Evolutionary conservation across 2,888 invertebrate genomes (phyloP), one percentile per base, ranked within the genome.

Genomic region (Hypena proboscidalis): DNA sequence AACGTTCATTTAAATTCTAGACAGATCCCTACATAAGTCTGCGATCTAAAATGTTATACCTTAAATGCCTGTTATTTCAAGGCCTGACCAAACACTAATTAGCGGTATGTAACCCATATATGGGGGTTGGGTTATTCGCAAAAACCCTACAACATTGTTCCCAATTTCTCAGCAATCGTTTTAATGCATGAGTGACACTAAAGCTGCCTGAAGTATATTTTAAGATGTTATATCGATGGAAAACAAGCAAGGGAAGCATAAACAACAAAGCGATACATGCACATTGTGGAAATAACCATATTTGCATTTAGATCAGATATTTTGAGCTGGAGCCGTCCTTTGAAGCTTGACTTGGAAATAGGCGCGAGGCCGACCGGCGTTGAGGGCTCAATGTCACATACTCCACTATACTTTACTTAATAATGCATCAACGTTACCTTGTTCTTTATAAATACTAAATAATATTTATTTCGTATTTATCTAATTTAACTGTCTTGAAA

Each of bases 251-350:
- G n/a, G n/a, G 47, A 15, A 15, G 47, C 22, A 43, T 55, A 48
- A 53, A 52, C 19, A 51, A 56, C 27, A 44, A 49, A 57, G 45
- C 51, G 51, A 48, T 46, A 38, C 44, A 67, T 67, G 65, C 59
- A 65, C 58, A 65, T 66, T 64, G 58, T 71, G 58, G 50, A 75
- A 77, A 75, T 74, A 74, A 74, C 67, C 63, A 52, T 60, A 74
- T 81, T 80, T 82, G 72, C 72, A 80, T 83, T 77, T 81, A 78
- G 72, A 81, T 74, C 70, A 70, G 62, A 57, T 82, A 83, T 84
- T 83, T 78, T 76, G 54, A 79, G 73, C 73, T 57, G 50, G 51
- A 65, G 68, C 62, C 68, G 80, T 81, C 81, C 82, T 83, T 81
- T 76, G 62, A 58, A 69, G 69, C 63, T 67, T 65, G 58, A 62